Evolutionary conservation across 2,888 invertebrate genomes (phyloP).

Genomic region (Oxystoma pomonae): DNA sequence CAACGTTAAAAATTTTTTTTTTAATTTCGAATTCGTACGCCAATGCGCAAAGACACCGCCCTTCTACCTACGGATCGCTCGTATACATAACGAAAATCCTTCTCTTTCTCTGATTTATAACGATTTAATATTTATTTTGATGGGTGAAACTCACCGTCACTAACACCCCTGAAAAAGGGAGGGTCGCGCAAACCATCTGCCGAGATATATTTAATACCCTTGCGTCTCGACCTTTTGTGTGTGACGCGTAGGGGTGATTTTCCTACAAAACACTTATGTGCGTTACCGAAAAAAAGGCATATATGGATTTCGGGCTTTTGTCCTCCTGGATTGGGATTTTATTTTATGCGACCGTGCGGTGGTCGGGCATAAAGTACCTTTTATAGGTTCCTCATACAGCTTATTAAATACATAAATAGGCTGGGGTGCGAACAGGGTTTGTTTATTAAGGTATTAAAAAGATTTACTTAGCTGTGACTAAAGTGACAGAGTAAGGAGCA

Average conservation of each 20-base stretch:
- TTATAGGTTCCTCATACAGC: conserved; percentile 23
- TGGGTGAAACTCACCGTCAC: conserved; percentile 51
- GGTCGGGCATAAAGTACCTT: conserved; percentile 36
- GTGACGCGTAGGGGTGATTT: conserved; percentile 30
- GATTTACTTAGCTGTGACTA: conserved; percentile 23
- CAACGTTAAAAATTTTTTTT: too few species aligned
- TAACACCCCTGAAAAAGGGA: conserved; percentile 41
- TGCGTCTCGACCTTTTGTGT: conserved; percentile 30
- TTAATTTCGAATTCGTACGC: too few species aligned
- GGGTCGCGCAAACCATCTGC: conserved; percentile 44
- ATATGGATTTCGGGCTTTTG: conserved; percentile 33
- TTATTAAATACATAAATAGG: conserved; percentile 2
- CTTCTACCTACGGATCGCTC: not conserved
- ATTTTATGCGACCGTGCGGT: conserved; percentile 37
- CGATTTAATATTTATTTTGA: conserved; percentile 53
- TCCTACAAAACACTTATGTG: conserved; percentile 32
- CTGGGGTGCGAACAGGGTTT: conserved; percentile 13
- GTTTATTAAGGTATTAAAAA: conserved; percentile 22
- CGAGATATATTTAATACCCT: conserved; percentile 42
- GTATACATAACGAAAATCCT: not conserved
- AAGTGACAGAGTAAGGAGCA: conserved; percentile 13
- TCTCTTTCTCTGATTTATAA: conserved; percentile 46
- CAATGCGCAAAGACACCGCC: too few species aligned
- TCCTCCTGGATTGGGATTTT: conserved; percentile 43
- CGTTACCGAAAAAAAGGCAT: conserved; percentile 19